Percentiles rank a stretch among this genome's conserved stretches.
Conservation (phyloP, 2,888 invertebrate species). For the Melanophora roralis region DNA sequence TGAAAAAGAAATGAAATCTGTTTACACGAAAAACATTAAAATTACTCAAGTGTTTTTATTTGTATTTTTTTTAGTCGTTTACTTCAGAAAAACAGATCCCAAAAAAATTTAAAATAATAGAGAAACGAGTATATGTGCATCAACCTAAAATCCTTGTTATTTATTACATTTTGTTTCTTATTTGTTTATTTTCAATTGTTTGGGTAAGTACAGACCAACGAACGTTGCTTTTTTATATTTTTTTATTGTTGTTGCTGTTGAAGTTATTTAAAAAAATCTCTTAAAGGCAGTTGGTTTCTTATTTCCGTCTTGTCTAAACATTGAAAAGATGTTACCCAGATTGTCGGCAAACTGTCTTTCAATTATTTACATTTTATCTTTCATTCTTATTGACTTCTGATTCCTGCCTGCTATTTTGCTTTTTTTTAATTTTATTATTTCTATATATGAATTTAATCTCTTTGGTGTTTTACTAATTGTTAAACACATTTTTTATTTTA, state of each 20-base stretch:
- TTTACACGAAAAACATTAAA: constrained; percentile 44
- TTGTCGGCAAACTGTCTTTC: constrained; percentile 66
- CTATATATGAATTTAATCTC: no score
- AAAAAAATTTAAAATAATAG: no score
- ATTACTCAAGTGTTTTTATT: constrained; percentile 34
- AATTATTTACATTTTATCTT: constrained; percentile 58
- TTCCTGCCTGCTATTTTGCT: constrained; percentile 12
- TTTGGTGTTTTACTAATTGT: constrained; percentile 8
- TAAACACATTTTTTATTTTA: constrained; percentile 34
- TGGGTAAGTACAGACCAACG: background rate
- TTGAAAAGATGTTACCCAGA: constrained; percentile 65
- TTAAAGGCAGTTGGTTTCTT: constrained; percentile 46
- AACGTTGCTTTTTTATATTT: no score
- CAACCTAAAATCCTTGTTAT: no score
- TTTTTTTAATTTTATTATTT: constrained; percentile 4
- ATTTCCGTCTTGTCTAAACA: constrained; percentile 52
- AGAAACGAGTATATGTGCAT: no score
- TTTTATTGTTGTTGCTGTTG: constrained; percentile 14
- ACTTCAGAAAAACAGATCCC: no score
- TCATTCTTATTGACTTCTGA: constrained; percentile 43
- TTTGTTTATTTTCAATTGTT: constrained; percentile 36
- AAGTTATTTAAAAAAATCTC: constrained; percentile 22
- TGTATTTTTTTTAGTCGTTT: no score
- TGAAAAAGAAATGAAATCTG: constrained; percentile 57
- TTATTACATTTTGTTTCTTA: constrained; percentile 12